Percentiles rank a stretch among this genome's conserved stretches.
Evolutionary conservation across 2,797 vertebrate genomes (phyloP).

Genomic region (Semaprochilodus insignis): DNA sequence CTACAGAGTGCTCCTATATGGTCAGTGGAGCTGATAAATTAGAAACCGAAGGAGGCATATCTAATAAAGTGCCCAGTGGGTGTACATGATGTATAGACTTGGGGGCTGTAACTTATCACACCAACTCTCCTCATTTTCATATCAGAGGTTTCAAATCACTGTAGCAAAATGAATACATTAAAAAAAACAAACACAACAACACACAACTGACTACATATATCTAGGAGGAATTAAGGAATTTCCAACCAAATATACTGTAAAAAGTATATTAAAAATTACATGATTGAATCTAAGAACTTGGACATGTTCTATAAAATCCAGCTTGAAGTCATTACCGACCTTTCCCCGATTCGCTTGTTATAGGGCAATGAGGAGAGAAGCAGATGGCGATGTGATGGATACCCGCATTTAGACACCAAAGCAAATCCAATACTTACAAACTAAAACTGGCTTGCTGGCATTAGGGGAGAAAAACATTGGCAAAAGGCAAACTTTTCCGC

Average conservation of each 20-base stretch:
- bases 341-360: background rate
- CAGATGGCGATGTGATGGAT: constrained; percentile 61
- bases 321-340: background rate
- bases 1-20: no score
- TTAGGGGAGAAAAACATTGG: constrained; percentile 25
- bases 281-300: background rate
- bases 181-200: background rate
- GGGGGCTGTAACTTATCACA: no score
- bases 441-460: constrained; percentile 54
- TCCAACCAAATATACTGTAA: background rate
- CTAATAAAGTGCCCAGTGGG: no score
- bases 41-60: no score
- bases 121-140: no score
- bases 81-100: no score
- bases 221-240: background rate
- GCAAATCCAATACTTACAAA: constrained; percentile 57
- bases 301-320: background rate
- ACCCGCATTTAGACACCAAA: background rate
- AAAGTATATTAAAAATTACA: background rate
- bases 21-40: no score
- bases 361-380: constrained; percentile 26
- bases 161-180: background rate
- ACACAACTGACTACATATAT: background rate
- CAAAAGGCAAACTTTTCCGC: background rate
- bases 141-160: background rate